These are phyloP conservation scores for Lagopus leucura DNA, from an alignment of 2,113 vertebrate genomes.

Conservation along the genomic window DNA sequence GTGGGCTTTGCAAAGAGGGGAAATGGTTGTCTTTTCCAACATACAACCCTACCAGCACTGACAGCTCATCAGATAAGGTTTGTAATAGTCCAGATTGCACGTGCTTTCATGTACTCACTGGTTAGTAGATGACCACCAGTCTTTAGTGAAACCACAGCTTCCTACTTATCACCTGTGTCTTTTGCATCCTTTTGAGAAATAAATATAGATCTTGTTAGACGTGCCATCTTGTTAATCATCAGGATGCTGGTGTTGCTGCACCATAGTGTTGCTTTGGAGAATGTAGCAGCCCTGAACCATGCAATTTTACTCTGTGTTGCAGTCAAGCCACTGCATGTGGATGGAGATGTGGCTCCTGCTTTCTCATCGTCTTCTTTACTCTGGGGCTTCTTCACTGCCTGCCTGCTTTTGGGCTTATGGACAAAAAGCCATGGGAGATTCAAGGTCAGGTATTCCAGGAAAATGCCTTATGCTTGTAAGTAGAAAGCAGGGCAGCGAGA, in stretches of 20 bases:
- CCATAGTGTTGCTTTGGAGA: accelerated
- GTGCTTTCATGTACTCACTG: background rate
- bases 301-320: accelerated
- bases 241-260: accelerated
- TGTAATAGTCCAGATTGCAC: background rate
- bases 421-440: accelerated
- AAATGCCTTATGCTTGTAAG: accelerated
- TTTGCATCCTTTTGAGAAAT: background rate
- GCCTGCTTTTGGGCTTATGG: background rate
- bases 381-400: background rate
- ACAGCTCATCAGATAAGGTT: accelerated
- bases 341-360: background rate
- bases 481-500: background rate
- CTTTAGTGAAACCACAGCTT: background rate
- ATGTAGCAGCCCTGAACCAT: accelerated
- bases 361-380: background rate
- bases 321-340: background rate
- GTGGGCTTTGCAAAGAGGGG: background rate
- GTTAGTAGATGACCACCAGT: background rate
- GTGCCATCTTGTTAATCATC: accelerated
- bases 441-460: background rate
- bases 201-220: background rate
- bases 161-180: background rate
- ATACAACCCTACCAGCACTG: background rate
- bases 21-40: background rate